phyloP scores from a whole-genome alignment of 2,888 invertebrate genomes.

The Drosophila greeni region DNA sequence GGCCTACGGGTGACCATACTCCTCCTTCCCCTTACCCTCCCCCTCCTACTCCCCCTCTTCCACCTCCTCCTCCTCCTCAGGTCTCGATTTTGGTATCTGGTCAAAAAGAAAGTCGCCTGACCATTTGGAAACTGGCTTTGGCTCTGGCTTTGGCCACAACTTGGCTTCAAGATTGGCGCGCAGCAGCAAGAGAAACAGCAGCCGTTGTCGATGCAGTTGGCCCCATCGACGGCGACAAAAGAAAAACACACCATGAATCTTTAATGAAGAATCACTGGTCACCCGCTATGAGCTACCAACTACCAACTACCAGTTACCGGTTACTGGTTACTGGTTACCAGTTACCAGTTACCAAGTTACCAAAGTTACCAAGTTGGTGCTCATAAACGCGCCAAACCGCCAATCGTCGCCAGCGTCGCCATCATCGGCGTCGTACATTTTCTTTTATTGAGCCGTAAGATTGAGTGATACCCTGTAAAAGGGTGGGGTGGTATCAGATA shows the following conservation, averaged over 20 bases:
- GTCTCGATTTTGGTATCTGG: slow-evolving; percentile 52
- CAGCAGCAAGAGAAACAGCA: slow-evolving; percentile 46
- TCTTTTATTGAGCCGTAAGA: slow-evolving; percentile 75
- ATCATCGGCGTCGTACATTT: slow-evolving; percentile 55
- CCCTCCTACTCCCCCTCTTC: background rate
- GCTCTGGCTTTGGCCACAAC: slow-evolving; percentile 35
- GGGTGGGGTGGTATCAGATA: background rate
- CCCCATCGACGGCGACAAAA: slow-evolving; percentile 48
- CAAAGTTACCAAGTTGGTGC: slow-evolving; percentile 47
- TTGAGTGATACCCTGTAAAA: slow-evolving; percentile 35
- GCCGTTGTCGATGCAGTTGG: slow-evolving; percentile 41
- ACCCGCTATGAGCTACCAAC: slow-evolving; percentile 19
- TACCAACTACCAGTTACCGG: slow-evolving; percentile 6
- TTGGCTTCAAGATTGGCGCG: slow-evolving; percentile 63
- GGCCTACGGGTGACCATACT: slow-evolving; percentile 8
- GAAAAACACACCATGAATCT: slow-evolving; percentile 77
- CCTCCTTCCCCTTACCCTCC: too few species aligned
- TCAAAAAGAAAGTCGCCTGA: slow-evolving; percentile 67
- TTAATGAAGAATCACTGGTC: slow-evolving; percentile 74
- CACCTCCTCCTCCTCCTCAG: background rate
- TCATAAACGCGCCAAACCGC: slow-evolving; percentile 26
- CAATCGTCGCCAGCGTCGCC: slow-evolving; percentile 22
- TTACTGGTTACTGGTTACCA: slow-evolving; percentile 1
- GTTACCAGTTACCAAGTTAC: slow-evolving; percentile 22
- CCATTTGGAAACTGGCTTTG: slow-evolving; percentile 28